Evolutionary conservation across 2,797 vertebrate genomes (phyloP), one percentile per base, ranked within the genome.

Genomic region (Gallinago nigripennis): DNA sequence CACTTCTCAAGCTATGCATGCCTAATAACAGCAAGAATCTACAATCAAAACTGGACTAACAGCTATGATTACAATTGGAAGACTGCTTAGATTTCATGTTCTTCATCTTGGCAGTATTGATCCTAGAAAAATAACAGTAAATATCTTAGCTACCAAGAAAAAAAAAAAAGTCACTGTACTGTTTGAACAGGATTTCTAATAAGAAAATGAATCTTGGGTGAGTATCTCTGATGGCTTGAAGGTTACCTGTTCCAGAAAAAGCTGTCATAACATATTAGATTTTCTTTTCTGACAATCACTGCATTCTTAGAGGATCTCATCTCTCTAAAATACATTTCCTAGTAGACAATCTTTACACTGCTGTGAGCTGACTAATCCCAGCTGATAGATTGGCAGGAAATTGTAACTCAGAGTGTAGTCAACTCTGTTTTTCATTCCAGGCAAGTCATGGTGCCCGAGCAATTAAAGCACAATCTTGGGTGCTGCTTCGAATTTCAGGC

Each of bases 401-500:
- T 58, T 87, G 41, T 39, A 66, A 82, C 43, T 80, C 43, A 1
- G 48, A 78, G 20, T 60, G 27, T 61, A 92, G 71, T 48, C 57
- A 83, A 3, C 48, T 82, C 48, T 80, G 15, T 7, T 81, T 92
- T 89, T 92, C 37, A 75, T 86, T 91, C 41, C 64, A 46, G 45
- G 24, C 39, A 64, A 73, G 35, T 60, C 56, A 15, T 15, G 27
- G 46, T 81, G 39, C 39, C 60, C 53, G 28, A 64, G 41, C 0
- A 1, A 82, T 70, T 80, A 68, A 89, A 85, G 39, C 12, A 41
- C 18, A n/a, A 6, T 80, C n/a, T 63, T 64, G 35, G 58, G 63
- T 85, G 30, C 6, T 92, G 17, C 39, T 86, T 57, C 85, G 82
- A 82, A 83, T 90, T 94, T 94, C 83, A 78, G 70, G 37, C 35